These are phyloP conservation scores for Pterophyllum scalare DNA, from an alignment of 2,113 vertebrate species.

Conservation along the genomic window DNA sequence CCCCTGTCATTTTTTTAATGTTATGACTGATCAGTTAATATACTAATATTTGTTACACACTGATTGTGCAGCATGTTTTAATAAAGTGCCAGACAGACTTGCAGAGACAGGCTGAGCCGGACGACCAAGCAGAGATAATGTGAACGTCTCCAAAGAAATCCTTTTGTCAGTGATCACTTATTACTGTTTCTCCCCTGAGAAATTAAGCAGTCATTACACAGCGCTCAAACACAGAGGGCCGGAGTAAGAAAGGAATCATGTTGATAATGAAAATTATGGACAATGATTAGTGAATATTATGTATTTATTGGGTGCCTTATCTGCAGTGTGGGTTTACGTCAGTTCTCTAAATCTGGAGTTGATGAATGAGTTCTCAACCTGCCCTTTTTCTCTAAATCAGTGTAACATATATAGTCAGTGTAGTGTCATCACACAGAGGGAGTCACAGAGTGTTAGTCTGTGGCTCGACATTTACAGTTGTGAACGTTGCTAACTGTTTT, in stretches of 20 bases:
- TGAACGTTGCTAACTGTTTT: neutral
- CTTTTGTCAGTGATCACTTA: constrained; percentile 73
- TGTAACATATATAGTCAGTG: neutral
- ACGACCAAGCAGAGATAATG: constrained; percentile 46
- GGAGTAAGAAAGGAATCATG: constrained; percentile 32
- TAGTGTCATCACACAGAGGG: neutral
- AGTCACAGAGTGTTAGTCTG: neutral
- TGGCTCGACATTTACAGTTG: neutral
- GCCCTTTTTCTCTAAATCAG: neutral
- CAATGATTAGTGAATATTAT: neutral
- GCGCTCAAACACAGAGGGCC: constrained; percentile 26
- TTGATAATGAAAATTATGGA: constrained; percentile 34
- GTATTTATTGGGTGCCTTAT: neutral
- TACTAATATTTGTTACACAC: neutral
- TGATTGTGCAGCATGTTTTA: neutral
- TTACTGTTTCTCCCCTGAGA: constrained; percentile 65
- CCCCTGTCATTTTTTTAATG: neutral
- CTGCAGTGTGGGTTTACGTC: neutral
- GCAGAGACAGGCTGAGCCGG: constrained; percentile 12
- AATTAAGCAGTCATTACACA: constrained; percentile 69
- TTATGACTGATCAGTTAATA: neutral
- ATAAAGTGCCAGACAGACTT: neutral
- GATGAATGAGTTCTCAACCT: neutral
- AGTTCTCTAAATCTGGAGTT: neutral
- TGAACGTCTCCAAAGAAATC: constrained; percentile 55